A percentile compares a stretch with the other conserved stretches of the same genome.
These are phyloP conservation scores for Xenus cinereus DNA, from an alignment of 2,113 vertebrate genomes.

Conservation along the genomic window DNA sequence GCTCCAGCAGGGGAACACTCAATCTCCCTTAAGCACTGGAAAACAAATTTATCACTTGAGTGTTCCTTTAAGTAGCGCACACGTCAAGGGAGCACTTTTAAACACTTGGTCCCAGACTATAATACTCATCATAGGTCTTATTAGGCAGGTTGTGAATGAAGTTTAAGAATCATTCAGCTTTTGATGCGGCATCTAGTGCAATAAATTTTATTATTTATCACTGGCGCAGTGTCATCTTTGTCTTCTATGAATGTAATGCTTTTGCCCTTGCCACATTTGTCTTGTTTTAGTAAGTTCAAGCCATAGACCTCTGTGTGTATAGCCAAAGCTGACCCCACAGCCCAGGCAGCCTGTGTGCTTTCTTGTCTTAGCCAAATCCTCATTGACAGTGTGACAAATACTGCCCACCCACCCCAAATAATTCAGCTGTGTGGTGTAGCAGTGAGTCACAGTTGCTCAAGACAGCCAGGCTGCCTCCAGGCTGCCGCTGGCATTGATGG, in stretches of 20 bases:
- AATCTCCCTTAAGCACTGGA: neutral
- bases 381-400: neutral
- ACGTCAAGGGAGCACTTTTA: neutral
- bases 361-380: neutral
- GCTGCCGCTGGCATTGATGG: neutral
- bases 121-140: neutral
- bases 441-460: slow-evolving; percentile 1
- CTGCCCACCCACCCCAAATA: neutral
- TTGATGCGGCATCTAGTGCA: neutral
- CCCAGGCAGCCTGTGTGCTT: neutral
- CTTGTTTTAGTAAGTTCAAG: neutral
- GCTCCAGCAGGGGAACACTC: neutral
- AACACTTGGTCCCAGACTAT: neutral
- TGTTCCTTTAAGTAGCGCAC: neutral
- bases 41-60: slow-evolving; percentile 27
- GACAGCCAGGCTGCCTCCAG: slow-evolving; percentile 1
- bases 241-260: neutral
- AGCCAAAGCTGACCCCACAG: neutral
- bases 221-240: neutral
- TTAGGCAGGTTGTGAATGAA: neutral
- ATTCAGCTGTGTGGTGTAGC: neutral
- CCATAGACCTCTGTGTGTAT: neutral
- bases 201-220: neutral
- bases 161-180: neutral
- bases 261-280: neutral